Evolutionary conservation across 2,888 invertebrate species (phyloP), one percentile per base, ranked within the genome.

Genomic region (Spodoptera picta): DNA sequence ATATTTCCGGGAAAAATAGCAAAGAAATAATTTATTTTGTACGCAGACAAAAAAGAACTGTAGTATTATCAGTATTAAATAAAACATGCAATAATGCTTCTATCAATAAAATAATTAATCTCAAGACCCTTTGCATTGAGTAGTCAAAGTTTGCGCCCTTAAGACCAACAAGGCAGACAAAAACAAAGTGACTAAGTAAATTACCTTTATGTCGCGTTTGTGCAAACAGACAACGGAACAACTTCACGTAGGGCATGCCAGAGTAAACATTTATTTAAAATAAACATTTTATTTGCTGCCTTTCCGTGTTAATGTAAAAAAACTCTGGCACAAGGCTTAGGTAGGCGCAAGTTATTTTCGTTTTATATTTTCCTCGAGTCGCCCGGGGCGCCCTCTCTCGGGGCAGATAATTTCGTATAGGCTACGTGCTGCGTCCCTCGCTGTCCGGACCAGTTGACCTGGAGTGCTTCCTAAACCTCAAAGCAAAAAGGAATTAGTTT

Each of bases 401-500:
- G 87, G 90, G 79, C 84, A 88, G 89, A 92, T 92, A 90, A 92
- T 91, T 92, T 90, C 85, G 90, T 89, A 85, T 83, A 85, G 80
- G 81, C 84, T 90, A 90, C 91, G 92, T 92, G 91, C 87, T 86
- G 83, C 83, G 88, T 84, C 83, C 86, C 82, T 81, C 81, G 80
- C 79, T 84, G 86, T 87, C 84, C 83, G 82, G 72, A 78, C 82
- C 84, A 84, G 88, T 83, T 88, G 87, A 87, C 86, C 89, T 84
- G 80, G 80, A 84, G 85, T 80, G 78, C 83, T 77, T 83, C 74
- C 75, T 80, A 79, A 85, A 83, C 83, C 84, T 80, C 79, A 80
- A 83, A 81, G 81, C 75, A 82, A 83, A 81, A 82, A 83, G 84
- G 72, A 79, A 79, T 79, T 75, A 68, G 61, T 73, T 61, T 51